Conservation (phyloP, 64 coral and sea anemone species). For the Stichodactyla helianthus region DNA sequence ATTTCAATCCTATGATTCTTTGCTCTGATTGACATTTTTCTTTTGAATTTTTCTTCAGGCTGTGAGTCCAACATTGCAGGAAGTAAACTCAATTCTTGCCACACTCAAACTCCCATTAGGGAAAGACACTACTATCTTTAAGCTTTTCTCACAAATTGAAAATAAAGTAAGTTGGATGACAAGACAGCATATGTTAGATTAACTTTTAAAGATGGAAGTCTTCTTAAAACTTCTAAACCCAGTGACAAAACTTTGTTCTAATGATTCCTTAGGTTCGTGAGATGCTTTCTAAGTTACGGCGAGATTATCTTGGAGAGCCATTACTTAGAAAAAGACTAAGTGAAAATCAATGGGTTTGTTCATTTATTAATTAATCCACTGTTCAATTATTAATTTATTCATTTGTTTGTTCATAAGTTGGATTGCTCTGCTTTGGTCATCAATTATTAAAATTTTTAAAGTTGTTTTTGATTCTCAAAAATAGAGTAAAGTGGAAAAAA, state of each 20-base stretch:
- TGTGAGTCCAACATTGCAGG: conserved; percentile 57
- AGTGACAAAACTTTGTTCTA: background rate
- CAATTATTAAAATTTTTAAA: background rate
- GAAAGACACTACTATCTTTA: conserved; percentile 73
- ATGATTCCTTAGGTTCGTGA: conserved; percentile 53
- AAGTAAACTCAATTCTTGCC: conserved; percentile 60
- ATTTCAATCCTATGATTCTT: too few relatives aligned
- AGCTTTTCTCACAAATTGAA: conserved; percentile 86
- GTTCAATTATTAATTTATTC: background rate
- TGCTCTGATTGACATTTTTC: background rate
- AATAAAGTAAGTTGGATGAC: conserved; percentile 48
- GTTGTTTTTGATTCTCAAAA: background rate
- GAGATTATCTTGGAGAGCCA: conserved; percentile 78
- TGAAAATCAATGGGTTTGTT: conserved; percentile 81
- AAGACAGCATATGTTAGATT: background rate
- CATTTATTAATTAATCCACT: background rate
- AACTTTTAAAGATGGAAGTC: too few relatives aligned
- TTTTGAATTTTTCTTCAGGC: conserved; percentile 27
- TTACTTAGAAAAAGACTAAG: conserved; percentile 63
- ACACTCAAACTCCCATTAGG: conserved; percentile 66
- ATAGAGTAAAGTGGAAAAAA: conserved; percentile 73
- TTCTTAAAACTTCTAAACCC: background rate
- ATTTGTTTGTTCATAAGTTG: background rate
- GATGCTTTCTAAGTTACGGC: conserved; percentile 57
- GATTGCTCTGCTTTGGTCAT: too few relatives aligned